Conservation (phyloP, 2,888 invertebrate species). For the Drosophila pseudotalamancana region DNA sequence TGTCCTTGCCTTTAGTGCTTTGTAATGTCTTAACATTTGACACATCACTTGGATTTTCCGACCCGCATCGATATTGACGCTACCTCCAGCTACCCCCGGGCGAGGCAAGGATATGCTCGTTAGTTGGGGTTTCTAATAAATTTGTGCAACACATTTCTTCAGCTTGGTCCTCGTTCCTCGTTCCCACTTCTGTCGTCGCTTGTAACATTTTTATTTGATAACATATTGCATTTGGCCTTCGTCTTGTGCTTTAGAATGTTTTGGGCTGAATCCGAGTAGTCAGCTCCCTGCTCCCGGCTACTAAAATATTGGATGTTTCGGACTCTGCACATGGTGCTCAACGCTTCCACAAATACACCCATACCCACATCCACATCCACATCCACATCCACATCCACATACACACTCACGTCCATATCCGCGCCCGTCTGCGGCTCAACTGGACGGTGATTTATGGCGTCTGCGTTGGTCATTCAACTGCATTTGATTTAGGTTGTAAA, state of each 20-base stretch:
- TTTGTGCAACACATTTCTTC: constrained; percentile 80
- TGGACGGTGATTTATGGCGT: constrained; percentile 78
- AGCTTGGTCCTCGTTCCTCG: constrained; percentile 7
- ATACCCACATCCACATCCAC: constrained; percentile 16
- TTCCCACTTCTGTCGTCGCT: constrained; percentile 68
- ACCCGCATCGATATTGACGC: constrained; percentile 50
- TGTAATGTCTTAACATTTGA: constrained; percentile 84
- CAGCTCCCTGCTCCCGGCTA: constrained; percentile 26
- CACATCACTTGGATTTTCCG: constrained; percentile 80
- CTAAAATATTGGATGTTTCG: constrained; percentile 69
- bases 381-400: constrained; percentile 10
- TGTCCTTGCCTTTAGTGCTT: constrained; percentile 74
- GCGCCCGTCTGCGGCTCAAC: constrained; percentile 66
- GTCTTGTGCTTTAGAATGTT: constrained; percentile 45
- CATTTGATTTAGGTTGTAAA: constrained; percentile 81
- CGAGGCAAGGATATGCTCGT: constrained; percentile 75
- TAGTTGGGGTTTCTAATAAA: constrained; percentile 81
- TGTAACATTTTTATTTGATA: constrained; percentile 81
- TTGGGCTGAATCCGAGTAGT: constrained; percentile 35
- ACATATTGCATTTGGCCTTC: constrained; percentile 75
- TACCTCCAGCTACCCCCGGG: background rate
- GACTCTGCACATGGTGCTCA: constrained; percentile 38
- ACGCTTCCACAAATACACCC: constrained; percentile 13
- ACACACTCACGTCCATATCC: constrained; percentile 26
- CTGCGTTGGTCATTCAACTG: constrained; percentile 80